A percentile compares a stretch with the other conserved stretches of the same genome.
phyloP scores from a whole-genome alignment of 2,113 vertebrate species.

The Pycnonotus jocosus region DNA sequence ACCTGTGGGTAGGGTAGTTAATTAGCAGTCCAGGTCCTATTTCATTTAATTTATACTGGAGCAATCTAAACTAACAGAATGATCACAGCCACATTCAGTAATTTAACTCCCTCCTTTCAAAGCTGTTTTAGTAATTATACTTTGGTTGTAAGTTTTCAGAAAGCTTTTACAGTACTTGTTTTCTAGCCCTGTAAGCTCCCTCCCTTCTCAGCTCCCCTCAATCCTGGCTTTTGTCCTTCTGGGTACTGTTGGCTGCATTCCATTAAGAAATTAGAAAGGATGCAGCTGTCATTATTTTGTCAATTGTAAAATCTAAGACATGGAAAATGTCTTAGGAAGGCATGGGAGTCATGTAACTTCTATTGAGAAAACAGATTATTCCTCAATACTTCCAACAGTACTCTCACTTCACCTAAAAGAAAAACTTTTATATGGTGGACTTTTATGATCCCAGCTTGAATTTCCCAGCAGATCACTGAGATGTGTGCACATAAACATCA shows the following conservation, averaged over 20 bases:
- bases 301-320: background rate
- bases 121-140: conserved; percentile 58
- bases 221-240: background rate
- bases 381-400: background rate
- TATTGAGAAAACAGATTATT: background rate
- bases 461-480: background rate
- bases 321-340: background rate
- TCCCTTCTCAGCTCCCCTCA: background rate
- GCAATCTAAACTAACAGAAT: conserved; percentile 57
- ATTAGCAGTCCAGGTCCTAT: conserved; percentile 63
- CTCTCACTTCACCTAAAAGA: background rate
- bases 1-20: conserved; percentile 67
- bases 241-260: background rate
- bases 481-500: background rate
- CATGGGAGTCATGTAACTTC: background rate
- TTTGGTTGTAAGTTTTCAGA: conserved; percentile 28
- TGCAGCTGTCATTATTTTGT: conserved; percentile 4
- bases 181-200: background rate
- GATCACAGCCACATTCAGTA: background rate
- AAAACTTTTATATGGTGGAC: background rate
- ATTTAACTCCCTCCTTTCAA: conserved; percentile 41
- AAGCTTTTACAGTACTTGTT: conserved; percentile 9
- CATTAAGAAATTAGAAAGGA: conserved; percentile 27
- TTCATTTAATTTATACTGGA: conserved; percentile 58
- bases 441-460: background rate